Evolutionary conservation across 2,113 vertebrate genomes (phyloP).

Genomic region (Merops nubicus): DNA sequence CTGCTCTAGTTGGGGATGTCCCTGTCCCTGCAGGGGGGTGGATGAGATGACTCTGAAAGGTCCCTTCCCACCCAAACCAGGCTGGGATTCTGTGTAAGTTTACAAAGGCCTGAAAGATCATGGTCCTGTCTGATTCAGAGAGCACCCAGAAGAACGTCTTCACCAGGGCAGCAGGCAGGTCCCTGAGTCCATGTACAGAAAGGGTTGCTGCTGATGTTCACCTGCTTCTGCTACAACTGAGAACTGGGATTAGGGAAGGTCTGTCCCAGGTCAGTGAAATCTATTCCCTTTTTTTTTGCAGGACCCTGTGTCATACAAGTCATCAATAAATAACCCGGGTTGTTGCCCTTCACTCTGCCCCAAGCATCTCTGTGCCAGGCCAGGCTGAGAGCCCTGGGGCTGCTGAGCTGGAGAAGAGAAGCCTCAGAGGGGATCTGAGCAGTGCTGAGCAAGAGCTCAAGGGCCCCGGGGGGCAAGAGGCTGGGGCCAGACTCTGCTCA

Average conservation of each 20-base stretch:
- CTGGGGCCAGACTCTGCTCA: no score
- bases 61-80: no score
- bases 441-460: no score
- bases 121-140: not conserved
- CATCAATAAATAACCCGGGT: not conserved
- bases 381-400: no score
- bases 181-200: not conserved
- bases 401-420: no score
- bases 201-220: not conserved
- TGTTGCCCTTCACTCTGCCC: not conserved
- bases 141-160: not conserved
- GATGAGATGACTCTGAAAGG: no score
- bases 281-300: not conserved
- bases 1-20: no score
- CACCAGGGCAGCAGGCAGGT: not conserved
- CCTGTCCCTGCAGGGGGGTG: no score
- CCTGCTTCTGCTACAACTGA: not conserved
- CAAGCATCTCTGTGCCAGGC: not conserved
- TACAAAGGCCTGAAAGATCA: not conserved
- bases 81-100: not conserved
- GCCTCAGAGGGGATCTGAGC: no score
- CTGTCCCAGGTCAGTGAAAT: not conserved
- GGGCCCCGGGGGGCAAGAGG: no score
- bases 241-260: not conserved
- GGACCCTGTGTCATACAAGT: not conserved